phyloP scores from a whole-genome alignment of 2,888 invertebrate species.

The Sminthurides aquaticus region DNA sequence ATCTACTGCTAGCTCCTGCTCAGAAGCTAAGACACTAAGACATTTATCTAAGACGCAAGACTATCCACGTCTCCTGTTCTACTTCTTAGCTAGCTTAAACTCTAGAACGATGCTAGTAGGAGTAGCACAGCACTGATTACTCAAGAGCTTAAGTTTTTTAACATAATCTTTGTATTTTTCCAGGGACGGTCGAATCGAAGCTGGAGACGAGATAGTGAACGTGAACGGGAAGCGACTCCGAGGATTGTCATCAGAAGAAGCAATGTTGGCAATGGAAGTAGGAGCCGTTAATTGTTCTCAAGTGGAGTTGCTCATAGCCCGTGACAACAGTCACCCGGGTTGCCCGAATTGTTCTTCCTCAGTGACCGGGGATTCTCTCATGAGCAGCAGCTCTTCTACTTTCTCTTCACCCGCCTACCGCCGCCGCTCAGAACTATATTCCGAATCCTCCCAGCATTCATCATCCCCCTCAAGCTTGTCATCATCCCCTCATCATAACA shows the following conservation, averaged over 20 bases:
- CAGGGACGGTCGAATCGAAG: slow-evolving; percentile 59
- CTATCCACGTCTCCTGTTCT: too few relatives aligned
- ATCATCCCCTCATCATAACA: not conserved
- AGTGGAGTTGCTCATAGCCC: slow-evolving; percentile 38
- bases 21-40: too few relatives aligned
- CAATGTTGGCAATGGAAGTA: slow-evolving; percentile 26
- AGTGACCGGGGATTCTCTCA: not conserved
- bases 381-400: not conserved
- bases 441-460: not conserved
- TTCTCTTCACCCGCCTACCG: not conserved
- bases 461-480: not conserved
- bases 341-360: not conserved
- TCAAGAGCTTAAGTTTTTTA: not conserved
- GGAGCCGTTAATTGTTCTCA: slow-evolving; percentile 36
- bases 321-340: slow-evolving; percentile 20
- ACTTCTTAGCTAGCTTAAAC: too few relatives aligned
- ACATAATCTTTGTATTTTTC: slow-evolving; percentile 37
- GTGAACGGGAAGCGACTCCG: slow-evolving; percentile 63
- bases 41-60: too few relatives aligned
- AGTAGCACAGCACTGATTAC: too few relatives aligned
- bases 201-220: slow-evolving; percentile 65
- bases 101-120: too few relatives aligned
- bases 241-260: slow-evolving; percentile 50
- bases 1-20: too few relatives aligned
- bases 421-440: not conserved